phyloP scores from a whole-genome alignment of 2,888 invertebrate species.

The Drosophila meridionalis region DNA sequence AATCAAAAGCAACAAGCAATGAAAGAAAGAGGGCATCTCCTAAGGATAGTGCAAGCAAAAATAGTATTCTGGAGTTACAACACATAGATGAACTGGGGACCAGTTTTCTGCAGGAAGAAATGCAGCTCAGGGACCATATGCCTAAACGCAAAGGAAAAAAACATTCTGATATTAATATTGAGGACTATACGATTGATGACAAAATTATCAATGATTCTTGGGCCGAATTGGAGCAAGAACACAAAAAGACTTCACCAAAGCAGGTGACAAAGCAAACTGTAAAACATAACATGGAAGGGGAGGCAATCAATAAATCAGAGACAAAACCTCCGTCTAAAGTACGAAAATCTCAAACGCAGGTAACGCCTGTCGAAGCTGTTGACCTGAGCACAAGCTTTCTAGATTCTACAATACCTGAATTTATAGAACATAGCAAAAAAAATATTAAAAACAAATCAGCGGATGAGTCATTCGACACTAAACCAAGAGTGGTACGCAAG shows the following conservation, averaged over 20 bases:
- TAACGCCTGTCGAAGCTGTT: not conserved
- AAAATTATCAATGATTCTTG: conserved; percentile 6
- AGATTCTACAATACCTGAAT: not conserved
- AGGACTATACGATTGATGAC: not conserved
- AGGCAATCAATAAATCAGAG: not conserved
- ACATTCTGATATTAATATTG: not conserved
- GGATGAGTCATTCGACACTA: not conserved
- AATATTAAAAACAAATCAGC: not conserved
- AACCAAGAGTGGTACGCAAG: conserved; percentile 3
- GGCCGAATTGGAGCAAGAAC: conserved; percentile 9
- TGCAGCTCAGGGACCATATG: not conserved
- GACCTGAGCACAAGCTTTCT: not conserved
- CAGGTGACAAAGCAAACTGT: not conserved
- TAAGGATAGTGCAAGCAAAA: not conserved
- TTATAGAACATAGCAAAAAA: not conserved
- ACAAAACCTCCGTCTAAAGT: not conserved
- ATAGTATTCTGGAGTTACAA: not conserved
- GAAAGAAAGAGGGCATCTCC: not conserved
- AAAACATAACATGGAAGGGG: not conserved
- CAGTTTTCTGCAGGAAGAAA: conserved; percentile 2
- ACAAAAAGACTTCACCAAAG: not conserved
- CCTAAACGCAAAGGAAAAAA: not conserved
- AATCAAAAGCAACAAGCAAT: not conserved
- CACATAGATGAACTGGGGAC: not conserved
- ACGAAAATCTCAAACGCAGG: not conserved